Conservation (phyloP, 2,113 vertebrate genomes). For the Vidua chalybeata region DNA sequence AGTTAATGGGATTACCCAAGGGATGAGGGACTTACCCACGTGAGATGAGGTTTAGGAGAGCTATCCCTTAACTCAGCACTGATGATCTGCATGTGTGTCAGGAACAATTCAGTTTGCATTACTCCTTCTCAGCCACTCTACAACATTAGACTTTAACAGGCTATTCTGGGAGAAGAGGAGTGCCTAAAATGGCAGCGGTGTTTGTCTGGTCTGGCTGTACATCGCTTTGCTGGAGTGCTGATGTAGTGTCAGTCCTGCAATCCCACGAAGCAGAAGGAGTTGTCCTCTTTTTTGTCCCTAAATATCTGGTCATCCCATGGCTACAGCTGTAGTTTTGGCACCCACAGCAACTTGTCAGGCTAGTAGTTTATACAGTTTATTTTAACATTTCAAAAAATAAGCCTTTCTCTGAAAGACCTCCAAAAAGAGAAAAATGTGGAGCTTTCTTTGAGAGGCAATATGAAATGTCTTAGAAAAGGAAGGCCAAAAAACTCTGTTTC, state of each 20-base stretch:
- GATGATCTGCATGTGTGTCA: background rate
- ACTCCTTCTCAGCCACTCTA: background rate
- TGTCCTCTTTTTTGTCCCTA: background rate
- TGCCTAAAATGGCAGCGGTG: background rate
- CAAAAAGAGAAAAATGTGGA: background rate
- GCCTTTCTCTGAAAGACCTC: background rate
- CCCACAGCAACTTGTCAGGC: background rate
- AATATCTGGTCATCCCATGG: background rate
- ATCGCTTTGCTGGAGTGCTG: fast-evolving
- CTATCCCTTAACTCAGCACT: background rate
- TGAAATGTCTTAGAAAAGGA: background rate
- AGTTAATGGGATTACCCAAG: background rate
- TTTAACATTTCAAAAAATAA: background rate
- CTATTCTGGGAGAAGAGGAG: background rate
- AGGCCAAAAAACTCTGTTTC: background rate
- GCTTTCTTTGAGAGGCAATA: background rate
- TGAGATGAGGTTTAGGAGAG: background rate
- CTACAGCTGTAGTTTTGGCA: background rate
- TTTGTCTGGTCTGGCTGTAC: background rate
- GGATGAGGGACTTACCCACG: background rate
- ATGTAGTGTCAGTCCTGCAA: background rate
- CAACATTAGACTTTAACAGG: background rate
- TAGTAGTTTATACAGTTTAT: background rate
- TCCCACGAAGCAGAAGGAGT: background rate
- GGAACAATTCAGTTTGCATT: background rate